phyloP scores from a whole-genome alignment of 2,888 invertebrate genomes.

The Pseudoips prasinana region DNA sequence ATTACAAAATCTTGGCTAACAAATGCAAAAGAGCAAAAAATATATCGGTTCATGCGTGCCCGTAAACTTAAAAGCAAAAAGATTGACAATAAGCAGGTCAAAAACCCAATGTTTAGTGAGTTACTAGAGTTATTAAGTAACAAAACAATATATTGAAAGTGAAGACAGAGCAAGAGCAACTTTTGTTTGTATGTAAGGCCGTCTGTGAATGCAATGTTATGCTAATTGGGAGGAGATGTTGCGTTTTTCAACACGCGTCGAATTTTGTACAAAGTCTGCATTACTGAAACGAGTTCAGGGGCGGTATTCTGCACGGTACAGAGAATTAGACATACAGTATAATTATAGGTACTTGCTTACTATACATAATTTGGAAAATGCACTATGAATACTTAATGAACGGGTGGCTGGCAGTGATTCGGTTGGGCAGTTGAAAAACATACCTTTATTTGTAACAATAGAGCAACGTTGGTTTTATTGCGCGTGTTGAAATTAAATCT shows the following conservation, averaged over 20 bases:
- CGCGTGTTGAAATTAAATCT: too few relatives aligned
- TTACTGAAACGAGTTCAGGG: constrained; percentile 43
- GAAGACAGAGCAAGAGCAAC: constrained; percentile 23
- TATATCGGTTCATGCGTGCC: constrained; percentile 9
- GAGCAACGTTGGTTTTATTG: too few relatives aligned
- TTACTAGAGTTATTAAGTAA: constrained; percentile 24
- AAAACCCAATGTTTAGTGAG: constrained; percentile 14
- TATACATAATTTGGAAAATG: too few relatives aligned
- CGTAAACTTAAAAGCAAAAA: constrained; percentile 14
- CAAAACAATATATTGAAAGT: constrained; percentile 31
- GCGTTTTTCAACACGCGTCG: constrained; percentile 43
- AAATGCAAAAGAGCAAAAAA: background rate
- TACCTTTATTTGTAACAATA: too few relatives aligned
- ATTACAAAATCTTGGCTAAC: constrained; percentile 21
- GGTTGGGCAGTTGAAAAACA: too few relatives aligned
- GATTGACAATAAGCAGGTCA: constrained; percentile 19
- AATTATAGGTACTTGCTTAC: too few relatives aligned
- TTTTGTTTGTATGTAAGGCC: constrained; percentile 31
- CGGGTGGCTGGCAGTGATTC: too few relatives aligned
- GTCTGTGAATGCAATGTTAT: constrained; percentile 47
- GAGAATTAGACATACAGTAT: too few relatives aligned
- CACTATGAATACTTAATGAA: too few relatives aligned
- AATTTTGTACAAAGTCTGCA: constrained; percentile 46
- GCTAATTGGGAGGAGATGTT: constrained; percentile 43
- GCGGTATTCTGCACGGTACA: constrained; percentile 24